phyloP scores from a whole-genome alignment of 1,140 invertebrate genomes.

The Acromyrmex charruanus region DNA sequence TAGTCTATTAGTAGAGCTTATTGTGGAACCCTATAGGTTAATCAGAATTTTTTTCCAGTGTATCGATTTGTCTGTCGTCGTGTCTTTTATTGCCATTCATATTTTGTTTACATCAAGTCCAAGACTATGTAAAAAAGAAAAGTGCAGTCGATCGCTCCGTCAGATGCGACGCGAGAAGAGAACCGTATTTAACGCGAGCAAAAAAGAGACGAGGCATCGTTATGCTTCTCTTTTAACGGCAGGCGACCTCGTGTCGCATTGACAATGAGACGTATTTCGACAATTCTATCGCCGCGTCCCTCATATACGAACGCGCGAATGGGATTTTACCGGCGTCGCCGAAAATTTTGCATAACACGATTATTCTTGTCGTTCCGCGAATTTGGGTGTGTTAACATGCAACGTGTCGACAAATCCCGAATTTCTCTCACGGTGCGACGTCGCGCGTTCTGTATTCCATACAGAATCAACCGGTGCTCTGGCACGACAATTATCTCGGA shows the following conservation, averaged over 20 bases:
- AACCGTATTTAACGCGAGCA: background rate
- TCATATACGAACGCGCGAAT: background rate
- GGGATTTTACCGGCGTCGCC: constrained; percentile 5
- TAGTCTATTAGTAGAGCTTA: too few species aligned
- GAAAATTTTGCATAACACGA: constrained; percentile 20
- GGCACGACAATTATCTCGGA: background rate
- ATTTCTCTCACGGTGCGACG: background rate
- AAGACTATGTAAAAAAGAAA: background rate
- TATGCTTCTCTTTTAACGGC: background rate
- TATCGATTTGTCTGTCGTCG: background rate
- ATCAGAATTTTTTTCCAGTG: too few species aligned
- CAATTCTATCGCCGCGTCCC: background rate
- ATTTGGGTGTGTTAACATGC: constrained; percentile 2
- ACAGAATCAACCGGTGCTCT: background rate
- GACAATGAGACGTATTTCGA: background rate
- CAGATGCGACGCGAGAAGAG: background rate
- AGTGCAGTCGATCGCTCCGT: background rate
- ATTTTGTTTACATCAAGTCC: constrained; percentile 20
- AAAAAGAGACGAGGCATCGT: background rate
- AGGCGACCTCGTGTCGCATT: background rate
- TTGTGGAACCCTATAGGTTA: too few species aligned
- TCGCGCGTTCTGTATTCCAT: background rate
- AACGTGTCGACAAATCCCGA: background rate
- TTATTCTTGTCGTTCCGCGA: constrained; percentile 14
- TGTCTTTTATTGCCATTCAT: background rate